Evolutionary conservation across 2,797 vertebrate genomes (phyloP).

Genomic region (Etheostoma nigrum): DNA sequence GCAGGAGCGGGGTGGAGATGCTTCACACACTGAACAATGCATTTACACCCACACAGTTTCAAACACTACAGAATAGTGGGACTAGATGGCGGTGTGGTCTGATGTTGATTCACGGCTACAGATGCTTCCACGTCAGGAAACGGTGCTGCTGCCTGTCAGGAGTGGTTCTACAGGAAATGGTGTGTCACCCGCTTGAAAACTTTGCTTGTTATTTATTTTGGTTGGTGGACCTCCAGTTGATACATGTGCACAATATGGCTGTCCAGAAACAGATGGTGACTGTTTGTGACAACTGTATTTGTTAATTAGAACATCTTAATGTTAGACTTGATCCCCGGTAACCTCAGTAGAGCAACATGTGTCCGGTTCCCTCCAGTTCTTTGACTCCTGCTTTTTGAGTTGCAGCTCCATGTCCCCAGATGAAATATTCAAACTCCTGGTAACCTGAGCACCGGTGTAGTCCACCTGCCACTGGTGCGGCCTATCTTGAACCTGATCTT

Average conservation of each 20-base stretch:
- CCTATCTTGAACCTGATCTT: conserved; percentile 69
- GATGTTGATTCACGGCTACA: conserved; percentile 55
- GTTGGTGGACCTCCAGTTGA: conserved; percentile 59
- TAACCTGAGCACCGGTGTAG: conserved; percentile 59
- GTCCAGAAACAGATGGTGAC: conserved; percentile 11
- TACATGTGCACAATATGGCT: conserved; percentile 1
- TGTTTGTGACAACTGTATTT: conserved; percentile 41
- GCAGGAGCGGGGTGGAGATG: conserved; percentile 27
- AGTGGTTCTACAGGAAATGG: conserved; percentile 62
- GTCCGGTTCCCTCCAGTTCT: conserved; percentile 55
- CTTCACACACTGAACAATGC: conserved; percentile 49
- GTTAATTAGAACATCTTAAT: conserved; percentile 45
- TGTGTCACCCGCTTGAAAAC: conserved; percentile 31
- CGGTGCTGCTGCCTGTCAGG: conserved; percentile 42
- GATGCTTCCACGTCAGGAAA: conserved; percentile 75
- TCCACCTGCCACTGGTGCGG: conserved; percentile 62
- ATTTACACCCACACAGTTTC: conserved; percentile 48
- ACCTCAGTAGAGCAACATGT: conserved; percentile 40
- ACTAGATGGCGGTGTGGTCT: conserved; percentile 34
- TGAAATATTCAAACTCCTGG: conserved; percentile 79
- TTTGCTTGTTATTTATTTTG: conserved; percentile 61
- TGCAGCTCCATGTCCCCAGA: conserved; percentile 45
- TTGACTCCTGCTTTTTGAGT: conserved; percentile 67
- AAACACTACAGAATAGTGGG: conserved; percentile 30
- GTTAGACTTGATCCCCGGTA: conserved; percentile 45